Evolutionary conservation across 2,113 vertebrate species (phyloP), one percentile per base, ranked within the genome.

Genomic region (Cacatua alba): DNA sequence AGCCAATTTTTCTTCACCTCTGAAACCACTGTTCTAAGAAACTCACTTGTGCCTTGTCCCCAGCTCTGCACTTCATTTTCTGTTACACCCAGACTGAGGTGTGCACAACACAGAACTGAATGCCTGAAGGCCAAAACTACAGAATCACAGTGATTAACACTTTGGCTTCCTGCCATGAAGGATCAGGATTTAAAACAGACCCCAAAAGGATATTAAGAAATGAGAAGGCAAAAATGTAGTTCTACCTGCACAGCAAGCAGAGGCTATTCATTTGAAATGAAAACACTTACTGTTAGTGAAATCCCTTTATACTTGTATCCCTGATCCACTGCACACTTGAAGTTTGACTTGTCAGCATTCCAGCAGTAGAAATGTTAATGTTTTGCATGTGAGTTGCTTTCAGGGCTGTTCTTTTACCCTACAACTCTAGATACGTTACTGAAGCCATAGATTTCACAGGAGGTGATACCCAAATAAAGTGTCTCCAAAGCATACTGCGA

Each of bases 231-330:
- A 41, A 85, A 85, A 85, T 1, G 12, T 7, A 60, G 17, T 17
- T 62, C 41, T 43, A 69, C 78, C 67, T 48, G 72, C 0, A 0
- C 10, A 59, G 57, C 49, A 72, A 91, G 49, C 48, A 85, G 63
- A 6, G 1, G 23, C 63, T 37, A 72, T 37, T 89, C 33, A 57
- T 43, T 11, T 53, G 78, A 90, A 77, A 80, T 15, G 25, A 80
- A 60, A 80, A 11, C 63, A 96, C 93, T 95, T 80, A 95, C 96
- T 90, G 91, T 87, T 65, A 35, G 86, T 16, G 83, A 63, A 95
- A 77, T 93, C 78, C 91, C 41, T 69, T 65, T 37, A 13, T 11
- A 29, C 13, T 29, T 0, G 60, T 65, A n/a, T 3, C 44, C 62
- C 70, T 33, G n/a, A 87, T 72, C 44, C 65, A 63, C 48, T 8